Conservation (phyloP, 2,888 invertebrate species). For the Rhamnusium bicolor region DNA sequence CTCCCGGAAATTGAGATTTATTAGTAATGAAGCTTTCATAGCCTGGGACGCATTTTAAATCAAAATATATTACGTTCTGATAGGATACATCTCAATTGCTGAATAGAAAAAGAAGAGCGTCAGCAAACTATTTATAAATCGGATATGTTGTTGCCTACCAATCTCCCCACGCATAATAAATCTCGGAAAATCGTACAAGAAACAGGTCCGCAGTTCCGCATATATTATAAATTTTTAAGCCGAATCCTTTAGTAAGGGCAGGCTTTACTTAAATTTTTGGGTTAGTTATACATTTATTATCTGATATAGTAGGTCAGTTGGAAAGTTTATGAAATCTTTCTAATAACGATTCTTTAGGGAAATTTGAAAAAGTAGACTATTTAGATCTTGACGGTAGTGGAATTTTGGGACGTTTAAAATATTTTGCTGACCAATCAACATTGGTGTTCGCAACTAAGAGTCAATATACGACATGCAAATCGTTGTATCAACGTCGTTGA, state of each 20-base stretch:
- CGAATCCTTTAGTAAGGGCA: neutral
- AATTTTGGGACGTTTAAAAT: no score
- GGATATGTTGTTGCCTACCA: slow-evolving; percentile 1
- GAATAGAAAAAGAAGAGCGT: neutral
- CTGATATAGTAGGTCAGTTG: no score
- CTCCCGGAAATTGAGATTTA: neutral
- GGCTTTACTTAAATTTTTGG: neutral
- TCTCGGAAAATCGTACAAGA: slow-evolving; percentile 14
- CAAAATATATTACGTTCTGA: neutral
- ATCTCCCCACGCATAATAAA: neutral
- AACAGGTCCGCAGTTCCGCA: neutral
- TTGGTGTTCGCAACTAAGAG: no score
- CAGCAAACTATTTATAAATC: slow-evolving; percentile 1
- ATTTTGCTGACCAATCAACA: no score
- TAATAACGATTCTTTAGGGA: no score
- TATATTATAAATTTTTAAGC: neutral
- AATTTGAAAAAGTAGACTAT: no score
- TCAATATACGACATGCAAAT: no score
- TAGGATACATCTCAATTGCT: neutral
- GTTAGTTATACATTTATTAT: neutral
- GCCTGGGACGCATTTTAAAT: neutral
- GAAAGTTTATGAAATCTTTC: no score
- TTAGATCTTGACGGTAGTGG: no score
- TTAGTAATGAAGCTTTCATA: neutral
- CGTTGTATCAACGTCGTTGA: no score